Evolutionary conservation across 2,113 vertebrate species (phyloP), one percentile per base, ranked within the genome.

Genomic region (Petroica traversi): DNA sequence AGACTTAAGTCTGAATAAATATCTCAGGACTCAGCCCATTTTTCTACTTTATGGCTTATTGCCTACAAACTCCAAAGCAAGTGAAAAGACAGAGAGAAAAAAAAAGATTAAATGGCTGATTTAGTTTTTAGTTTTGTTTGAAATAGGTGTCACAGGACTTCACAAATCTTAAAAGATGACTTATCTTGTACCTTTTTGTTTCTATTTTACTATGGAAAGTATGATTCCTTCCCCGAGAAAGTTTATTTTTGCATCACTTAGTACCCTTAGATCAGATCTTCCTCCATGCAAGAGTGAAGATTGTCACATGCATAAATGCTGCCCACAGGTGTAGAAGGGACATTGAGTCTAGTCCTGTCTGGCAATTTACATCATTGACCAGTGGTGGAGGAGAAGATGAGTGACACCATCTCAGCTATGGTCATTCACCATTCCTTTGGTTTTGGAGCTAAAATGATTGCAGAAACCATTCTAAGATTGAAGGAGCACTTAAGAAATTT

Each of bases 231-330:
- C 3, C 68, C 31, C 17, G 13, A 78, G 45, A 75, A 95, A 33
- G 8, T 38, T 43, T 63, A 28, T 2, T 34, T 77, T 83, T 55
- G 20, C 51, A 22, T 59, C 22, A 69, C 19, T 55, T 38, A 43
- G 1, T 46, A 63, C 40, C 2, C 28, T 62, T 15, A 62, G 28
- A 5, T 52, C 61, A 68, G 13, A 8, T 43, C n/a, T 75, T 87
- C 41, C 45, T 75, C 49, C 7, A 5, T 31, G 31, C 0, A 0
- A 78, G 24, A 31, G 10, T 59, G 31, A 74, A 59, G 12, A 25
- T 68, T 68, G 5, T 87, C 61, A 75, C 5, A 5, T n/a, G 40
- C 29, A 40, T 23, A 71, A 91, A 63, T 23, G 19, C 25, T 85
- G 38, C 33, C 12, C 18, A 68, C 4, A 20, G 28, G 28, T 81